Evolutionary conservation across 2,888 invertebrate genomes (phyloP), one percentile per base, ranked within the genome.

Genomic region (Brachylomia viminalis): DNA sequence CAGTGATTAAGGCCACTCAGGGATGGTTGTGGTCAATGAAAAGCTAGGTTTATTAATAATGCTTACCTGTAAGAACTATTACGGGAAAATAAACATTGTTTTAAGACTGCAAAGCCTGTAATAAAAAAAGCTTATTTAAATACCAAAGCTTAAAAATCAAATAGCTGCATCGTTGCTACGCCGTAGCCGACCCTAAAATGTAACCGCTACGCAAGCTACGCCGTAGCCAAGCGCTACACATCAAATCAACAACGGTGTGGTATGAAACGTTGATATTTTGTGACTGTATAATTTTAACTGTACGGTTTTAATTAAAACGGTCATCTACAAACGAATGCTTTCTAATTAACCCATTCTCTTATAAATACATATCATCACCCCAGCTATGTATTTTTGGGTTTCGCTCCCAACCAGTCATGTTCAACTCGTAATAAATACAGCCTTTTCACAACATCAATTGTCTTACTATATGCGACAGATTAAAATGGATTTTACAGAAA

Each of bases 401-500:
- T 11, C 67, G n/a, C 61, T 49, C 42, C 45, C 33, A 67, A 56
- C 54, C 56, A 38, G 20, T 20, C 33, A 33, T 64, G 56, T 76
- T 15, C 56, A 27, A 38, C 45, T 67, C 47, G 49, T 58, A 73
- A 74, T 82, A 65, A 61, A 83, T 85, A 67, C 82, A 49, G 42
- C 82, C 83, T 79, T 84, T 85, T 64, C 71, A 74, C 42, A 75
- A 72, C 59, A 71, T n/a, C 71, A 74, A 85, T 83, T 82, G 68
- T 82, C 75, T 77, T 83, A 85, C 73, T 76, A 83, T 85, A 81
- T 74, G 79, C 67, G 80, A 71, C 61, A 80, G 83, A 86, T 88
- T 87, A 85, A 88, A 87, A 81, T 80, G 83, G 88, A 83, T 80
- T 84, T 81, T 73, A 85, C 80, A 86, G 79, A 79, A 79, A 87